Conservation (phyloP, 2,797 vertebrate genomes). For the Epinephelus coioides region DNA sequence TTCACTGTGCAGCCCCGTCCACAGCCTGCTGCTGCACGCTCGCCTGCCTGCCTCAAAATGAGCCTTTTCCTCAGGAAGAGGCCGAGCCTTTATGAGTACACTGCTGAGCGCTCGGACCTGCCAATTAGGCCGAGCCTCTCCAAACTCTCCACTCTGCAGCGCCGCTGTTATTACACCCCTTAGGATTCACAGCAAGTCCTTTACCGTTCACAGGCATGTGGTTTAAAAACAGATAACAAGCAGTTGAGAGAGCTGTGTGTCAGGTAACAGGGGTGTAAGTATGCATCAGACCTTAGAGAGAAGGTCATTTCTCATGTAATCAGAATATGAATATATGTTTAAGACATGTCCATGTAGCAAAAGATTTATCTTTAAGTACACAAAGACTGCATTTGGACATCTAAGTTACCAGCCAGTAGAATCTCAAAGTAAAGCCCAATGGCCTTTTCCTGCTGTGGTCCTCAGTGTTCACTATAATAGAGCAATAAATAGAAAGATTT, state of each 20-base stretch:
- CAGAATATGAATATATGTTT: too few relatives aligned
- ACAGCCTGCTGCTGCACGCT: conserved; percentile 46
- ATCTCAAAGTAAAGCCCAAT: background rate
- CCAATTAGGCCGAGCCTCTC: conserved; percentile 63
- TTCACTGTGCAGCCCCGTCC: conserved; percentile 9
- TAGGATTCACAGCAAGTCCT: conserved; percentile 40
- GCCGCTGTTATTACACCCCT: conserved; percentile 49
- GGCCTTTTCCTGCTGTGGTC: background rate
- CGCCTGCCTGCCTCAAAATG: conserved; percentile 38
- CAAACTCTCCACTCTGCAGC: conserved; percentile 27
- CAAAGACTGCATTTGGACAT: background rate
- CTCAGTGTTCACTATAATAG: conserved; percentile 16
- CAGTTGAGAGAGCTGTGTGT: background rate
- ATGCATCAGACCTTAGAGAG: background rate
- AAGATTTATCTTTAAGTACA: background rate
- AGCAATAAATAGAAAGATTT: conserved; percentile 17
- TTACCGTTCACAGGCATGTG: conserved; percentile 8
- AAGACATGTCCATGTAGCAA: background rate
- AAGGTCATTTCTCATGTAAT: background rate
- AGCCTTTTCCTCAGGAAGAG: conserved; percentile 61
- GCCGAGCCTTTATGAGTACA: conserved; percentile 41
- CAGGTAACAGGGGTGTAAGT: background rate
- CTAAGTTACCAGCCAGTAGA: background rate
- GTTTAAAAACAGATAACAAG: background rate
- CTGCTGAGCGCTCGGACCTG: conserved; percentile 49